These are phyloP conservation scores for Beris morrisii DNA, from an alignment of 2,888 invertebrate species.

Conservation along the genomic window DNA sequence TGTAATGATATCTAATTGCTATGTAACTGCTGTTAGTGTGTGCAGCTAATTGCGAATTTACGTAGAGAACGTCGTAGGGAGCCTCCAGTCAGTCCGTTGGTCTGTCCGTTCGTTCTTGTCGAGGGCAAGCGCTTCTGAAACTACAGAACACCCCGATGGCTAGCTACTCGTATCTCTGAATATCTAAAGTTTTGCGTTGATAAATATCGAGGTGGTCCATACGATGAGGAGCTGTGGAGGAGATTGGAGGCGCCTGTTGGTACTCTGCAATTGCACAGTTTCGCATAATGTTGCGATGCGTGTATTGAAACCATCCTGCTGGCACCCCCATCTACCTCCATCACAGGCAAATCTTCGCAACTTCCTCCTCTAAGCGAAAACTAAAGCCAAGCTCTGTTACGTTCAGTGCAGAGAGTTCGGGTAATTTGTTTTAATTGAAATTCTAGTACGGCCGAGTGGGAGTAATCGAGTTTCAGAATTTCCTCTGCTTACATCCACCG, in stretches of 20 bases:
- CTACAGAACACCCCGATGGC: constrained; percentile 1
- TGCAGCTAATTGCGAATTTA: constrained; percentile 24
- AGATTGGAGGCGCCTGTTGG: background rate
- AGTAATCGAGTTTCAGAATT: constrained; percentile 59
- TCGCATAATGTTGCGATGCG: no score
- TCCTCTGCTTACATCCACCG: constrained; percentile 17
- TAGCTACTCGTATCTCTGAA: background rate
- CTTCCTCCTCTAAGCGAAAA: background rate
- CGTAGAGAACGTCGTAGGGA: background rate
- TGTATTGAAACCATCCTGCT: no score
- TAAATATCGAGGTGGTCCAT: constrained; percentile 14
- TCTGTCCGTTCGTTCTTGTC: constrained; percentile 17
- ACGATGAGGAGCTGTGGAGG: constrained; percentile 9
- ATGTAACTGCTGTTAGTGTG: constrained; percentile 18
- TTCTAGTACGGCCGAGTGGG: constrained; percentile 64
- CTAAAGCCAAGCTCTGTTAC: constrained; percentile 1
- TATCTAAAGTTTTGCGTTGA: constrained; percentile 22
- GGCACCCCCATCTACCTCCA: no score
- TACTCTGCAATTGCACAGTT: no score
- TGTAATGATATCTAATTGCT: constrained; percentile 30
- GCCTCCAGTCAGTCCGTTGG: background rate
- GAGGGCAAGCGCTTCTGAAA: constrained; percentile 23
- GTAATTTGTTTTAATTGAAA: constrained; percentile 64
- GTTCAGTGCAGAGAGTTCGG: constrained; percentile 32
- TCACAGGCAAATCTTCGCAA: no score